phyloP scores from a whole-genome alignment of 2,113 vertebrate genomes.

The Thamnaconus septentrionalis region DNA sequence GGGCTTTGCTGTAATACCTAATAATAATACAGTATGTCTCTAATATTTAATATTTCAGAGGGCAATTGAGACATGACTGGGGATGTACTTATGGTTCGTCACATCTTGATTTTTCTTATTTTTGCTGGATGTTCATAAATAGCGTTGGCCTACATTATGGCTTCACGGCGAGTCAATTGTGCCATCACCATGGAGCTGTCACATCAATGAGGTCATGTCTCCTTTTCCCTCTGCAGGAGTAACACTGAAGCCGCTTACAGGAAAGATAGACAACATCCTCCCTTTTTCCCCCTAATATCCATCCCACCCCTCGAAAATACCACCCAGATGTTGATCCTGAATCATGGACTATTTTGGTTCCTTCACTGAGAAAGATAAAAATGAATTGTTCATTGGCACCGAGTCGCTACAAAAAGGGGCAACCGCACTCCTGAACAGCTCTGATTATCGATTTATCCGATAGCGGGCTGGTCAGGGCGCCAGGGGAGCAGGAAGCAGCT shows the following conservation, averaged over 20 bases:
- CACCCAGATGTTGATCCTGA: too few relatives aligned
- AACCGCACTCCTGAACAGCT: slow-evolving; percentile 20
- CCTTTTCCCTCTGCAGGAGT: slow-evolving; percentile 11
- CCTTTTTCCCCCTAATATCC: not conserved
- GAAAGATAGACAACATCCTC: not conserved
- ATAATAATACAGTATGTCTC: slow-evolving; percentile 22
- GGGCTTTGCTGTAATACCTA: slow-evolving; percentile 17
- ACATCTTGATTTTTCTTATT: not conserved
- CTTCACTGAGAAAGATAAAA: not conserved
- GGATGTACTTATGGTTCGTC: slow-evolving; percentile 4
- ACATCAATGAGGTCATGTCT: slow-evolving; percentile 62
- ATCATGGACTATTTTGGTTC: too few relatives aligned
- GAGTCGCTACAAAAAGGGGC: not conserved
- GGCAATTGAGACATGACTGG: slow-evolving; percentile 6
- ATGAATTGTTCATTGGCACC: slow-evolving; percentile 14
- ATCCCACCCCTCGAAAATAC: not conserved
- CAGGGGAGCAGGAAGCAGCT: not conserved
- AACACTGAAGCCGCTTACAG: not conserved
- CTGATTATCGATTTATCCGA: not conserved
- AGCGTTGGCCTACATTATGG: slow-evolving; percentile 48
- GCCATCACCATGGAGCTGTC: slow-evolving; percentile 51
- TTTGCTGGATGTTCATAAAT: slow-evolving; percentile 28
- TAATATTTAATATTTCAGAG: slow-evolving; percentile 33
- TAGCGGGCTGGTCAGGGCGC: slow-evolving; percentile 7
- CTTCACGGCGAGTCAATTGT: slow-evolving; percentile 50